A percentile compares a stretch with the other conserved stretches of the same genome.
Conservation (phyloP, 2,797 vertebrate species). For the Melanotaenia boesemani region DNA sequence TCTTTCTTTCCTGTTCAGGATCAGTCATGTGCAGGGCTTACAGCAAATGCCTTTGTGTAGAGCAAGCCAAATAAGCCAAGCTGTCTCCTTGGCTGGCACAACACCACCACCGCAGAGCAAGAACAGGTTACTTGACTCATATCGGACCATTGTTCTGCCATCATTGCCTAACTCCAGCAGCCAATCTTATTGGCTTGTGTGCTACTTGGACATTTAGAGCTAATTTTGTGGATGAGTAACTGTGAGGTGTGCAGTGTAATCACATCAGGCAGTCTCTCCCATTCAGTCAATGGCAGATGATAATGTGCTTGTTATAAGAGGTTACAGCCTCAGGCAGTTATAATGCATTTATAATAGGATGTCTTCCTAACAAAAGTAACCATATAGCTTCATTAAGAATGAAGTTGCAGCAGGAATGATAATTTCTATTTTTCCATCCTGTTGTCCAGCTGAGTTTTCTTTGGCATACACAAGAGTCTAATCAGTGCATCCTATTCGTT, state of each 20-base stretch:
- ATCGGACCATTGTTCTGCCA: constrained; percentile 62
- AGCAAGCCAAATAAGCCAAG: constrained; percentile 65
- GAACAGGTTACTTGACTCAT: constrained; percentile 70
- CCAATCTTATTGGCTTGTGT: constrained; percentile 63
- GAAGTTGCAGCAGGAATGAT: not conserved
- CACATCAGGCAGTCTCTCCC: constrained; percentile 55
- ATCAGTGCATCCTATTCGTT: constrained; percentile 23
- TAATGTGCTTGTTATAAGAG: constrained; percentile 58
- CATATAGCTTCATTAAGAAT: constrained; percentile 5
- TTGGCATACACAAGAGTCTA: constrained; percentile 4
- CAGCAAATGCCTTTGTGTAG: constrained; percentile 49
- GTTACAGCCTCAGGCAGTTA: constrained; percentile 40
- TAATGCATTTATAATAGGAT: constrained; percentile 16
- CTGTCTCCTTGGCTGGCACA: constrained; percentile 64
- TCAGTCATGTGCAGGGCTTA: constrained; percentile 52
- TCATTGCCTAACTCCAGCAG: constrained; percentile 55
- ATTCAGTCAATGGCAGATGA: constrained; percentile 54
- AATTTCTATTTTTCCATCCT: constrained; percentile 11
- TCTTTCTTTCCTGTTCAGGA: constrained; percentile 35
- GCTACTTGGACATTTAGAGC: constrained; percentile 61
- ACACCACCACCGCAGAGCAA: constrained; percentile 40
- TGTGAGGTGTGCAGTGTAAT: constrained; percentile 63
- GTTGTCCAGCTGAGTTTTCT: constrained; percentile 5
- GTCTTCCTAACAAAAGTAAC: constrained; percentile 2
- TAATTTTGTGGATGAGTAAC: constrained; percentile 72